Evolutionary conservation across 2,113 vertebrate species (phyloP).

Genomic region (Cebidichthys violaceus): DNA sequence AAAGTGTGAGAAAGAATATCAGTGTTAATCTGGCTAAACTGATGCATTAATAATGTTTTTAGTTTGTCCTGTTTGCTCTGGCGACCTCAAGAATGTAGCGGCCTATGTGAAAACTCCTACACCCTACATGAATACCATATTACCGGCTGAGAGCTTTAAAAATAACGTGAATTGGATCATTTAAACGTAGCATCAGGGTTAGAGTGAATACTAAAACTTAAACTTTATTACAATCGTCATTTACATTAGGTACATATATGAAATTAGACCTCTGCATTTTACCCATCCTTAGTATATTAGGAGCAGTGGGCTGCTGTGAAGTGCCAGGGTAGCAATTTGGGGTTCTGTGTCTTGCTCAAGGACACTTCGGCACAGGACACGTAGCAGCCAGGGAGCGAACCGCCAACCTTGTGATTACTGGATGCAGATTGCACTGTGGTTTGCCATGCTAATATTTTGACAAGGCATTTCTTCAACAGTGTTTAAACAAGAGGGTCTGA

Average conservation of each 20-base stretch:
- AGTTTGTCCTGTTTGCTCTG: neutral
- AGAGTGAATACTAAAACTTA: no score
- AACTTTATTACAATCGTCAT: no score
- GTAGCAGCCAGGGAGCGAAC: no score
- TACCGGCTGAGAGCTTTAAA: neutral
- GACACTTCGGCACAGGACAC: no score
- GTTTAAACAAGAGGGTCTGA: slow-evolving; percentile 55
- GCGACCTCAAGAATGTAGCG: neutral
- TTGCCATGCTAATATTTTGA: slow-evolving; percentile 65
- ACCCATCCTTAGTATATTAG: no score
- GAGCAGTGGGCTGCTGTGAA: no score
- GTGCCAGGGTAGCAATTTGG: no score
- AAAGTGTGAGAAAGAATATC: slow-evolving; percentile 44
- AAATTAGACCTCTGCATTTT: no score
- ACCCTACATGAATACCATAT: neutral
- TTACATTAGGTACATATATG: no score
- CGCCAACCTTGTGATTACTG: no score
- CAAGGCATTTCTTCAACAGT: slow-evolving; percentile 61
- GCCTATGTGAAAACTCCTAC: neutral
- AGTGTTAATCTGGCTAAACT: neutral
- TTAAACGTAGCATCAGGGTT: neutral
- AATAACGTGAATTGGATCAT: neutral
- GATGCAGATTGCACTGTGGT: slow-evolving; percentile 22
- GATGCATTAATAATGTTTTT: neutral
- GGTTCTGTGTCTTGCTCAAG: no score